Evolutionary conservation across 2,888 invertebrate species (phyloP), one percentile per base, ranked within the genome.

Genomic region (Thymelicus sylvestris): DNA sequence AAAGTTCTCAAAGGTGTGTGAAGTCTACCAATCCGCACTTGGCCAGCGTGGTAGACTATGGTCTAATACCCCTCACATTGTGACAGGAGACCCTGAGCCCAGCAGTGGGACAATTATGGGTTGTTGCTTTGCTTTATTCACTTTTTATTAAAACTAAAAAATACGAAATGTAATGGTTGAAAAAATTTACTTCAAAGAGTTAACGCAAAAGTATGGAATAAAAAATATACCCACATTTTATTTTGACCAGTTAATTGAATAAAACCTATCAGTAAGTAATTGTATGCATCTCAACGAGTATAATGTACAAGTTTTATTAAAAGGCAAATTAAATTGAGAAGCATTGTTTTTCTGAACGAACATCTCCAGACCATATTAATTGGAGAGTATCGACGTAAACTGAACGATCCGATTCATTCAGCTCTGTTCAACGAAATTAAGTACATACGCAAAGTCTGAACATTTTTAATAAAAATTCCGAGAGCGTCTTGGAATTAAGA

Each of bases 321-420:
- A n/a, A 10, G 12, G 19, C 6, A 19, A 52, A 19, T 52, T 15
- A 19, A 52, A 15, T 8, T 52, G 31, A 31, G 31, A 57, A 57
- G 3, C 57, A 31, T 52, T 52, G 50, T 52, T 52, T 52, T 15
- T 8, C 31, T 31, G 24, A 57, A 12, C 31, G 24, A 24, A 31
- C 57, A 13, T 52, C 19, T 12, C n/a, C 48, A 19, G 19, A 19
- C 19, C 19, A 24, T 57, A 57, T 57, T 57, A 57, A 57, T 57
- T 31, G 31, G 57, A 57, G 13, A 57, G 57, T 31, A 31, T 57
- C 57, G 31, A 31, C 12, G 31, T 6, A 13, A 57, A 57, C 0
- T 31, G 31, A 57, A 57, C 31, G 12, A 57, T 57, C 7, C 57
- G 57, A 57, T 57, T n/a, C 24, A 31, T 57, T 57, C 31, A 12